Evolutionary conservation across 2,888 invertebrate genomes (phyloP), one percentile per base, ranked within the genome.

Genomic region (Apocheima hispidaria): DNA sequence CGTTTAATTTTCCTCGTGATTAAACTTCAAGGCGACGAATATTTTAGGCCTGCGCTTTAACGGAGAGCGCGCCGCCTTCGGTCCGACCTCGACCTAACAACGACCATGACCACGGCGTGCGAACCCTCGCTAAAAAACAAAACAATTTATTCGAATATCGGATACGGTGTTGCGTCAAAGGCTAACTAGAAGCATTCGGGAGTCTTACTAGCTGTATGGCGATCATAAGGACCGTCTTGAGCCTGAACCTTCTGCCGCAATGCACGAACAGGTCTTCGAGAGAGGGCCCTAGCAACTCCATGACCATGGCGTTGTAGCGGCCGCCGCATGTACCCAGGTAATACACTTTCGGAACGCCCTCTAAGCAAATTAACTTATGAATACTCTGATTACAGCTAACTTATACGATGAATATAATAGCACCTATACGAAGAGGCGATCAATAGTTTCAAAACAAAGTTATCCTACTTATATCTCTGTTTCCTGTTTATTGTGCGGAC

Each of bases 311-410:
- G 95, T 99, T 99, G 95, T 99, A 99, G 81, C 92, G 92, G 94
- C 99, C 99, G 85, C 99, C 99, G 94, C 99, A 99, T 77, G 99
- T 99, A 75, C 99, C 99, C 94, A 99, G 99, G 94, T 99, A 99
- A 95, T 97, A 99, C 79, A 99, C 99, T 95, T 99, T 99, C 82
- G 99, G 99, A 90, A 99, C 95, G 86, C 99, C 99, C 95, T 99
- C 99, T 98, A 93, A 90, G 91, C 78, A 84, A 86, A 68, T 63
- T 57, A 55, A 85, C 69, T 74, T 68, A 48, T 61, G 51, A 62
- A 46, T 56, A 35, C 38, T 26, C 44, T 56, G 52, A 55, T 50
- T 55, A 55, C n/a, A 23, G 30, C 33, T 26, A 48, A 21, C 36
- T n/a, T 38, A 52, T 14, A 48, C 33, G 44, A 28, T 60, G 46